These are phyloP conservation scores for Peromyscus polionotus DNA, from an alignment of 2,113 vertebrate species.

Conservation along the genomic window DNA sequence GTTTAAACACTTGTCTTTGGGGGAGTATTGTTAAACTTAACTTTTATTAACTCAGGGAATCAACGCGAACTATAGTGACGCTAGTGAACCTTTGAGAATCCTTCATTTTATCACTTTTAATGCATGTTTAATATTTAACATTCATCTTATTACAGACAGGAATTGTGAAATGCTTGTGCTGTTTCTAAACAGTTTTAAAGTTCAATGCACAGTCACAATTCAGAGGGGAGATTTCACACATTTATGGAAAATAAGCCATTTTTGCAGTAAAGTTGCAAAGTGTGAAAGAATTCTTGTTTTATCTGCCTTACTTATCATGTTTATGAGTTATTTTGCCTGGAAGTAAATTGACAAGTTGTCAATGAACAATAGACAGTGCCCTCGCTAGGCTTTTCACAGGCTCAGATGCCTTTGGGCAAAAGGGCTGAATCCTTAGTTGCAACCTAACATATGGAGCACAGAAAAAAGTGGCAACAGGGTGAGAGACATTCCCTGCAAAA, in stretches of 20 bases:
- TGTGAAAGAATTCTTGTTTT: slow-evolving; percentile 92
- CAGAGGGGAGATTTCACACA: slow-evolving; percentile 91
- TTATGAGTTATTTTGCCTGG: slow-evolving; percentile 93
- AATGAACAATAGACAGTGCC: slow-evolving; percentile 92
- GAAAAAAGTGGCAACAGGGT: slow-evolving; percentile 89
- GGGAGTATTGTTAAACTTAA: slow-evolving; percentile 79
- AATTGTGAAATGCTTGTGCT: slow-evolving; percentile 85
- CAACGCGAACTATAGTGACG: slow-evolving; percentile 78
- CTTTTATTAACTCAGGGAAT: slow-evolving; percentile 86
- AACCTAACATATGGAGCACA: slow-evolving; percentile 91
- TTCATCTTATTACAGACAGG: slow-evolving; percentile 88
- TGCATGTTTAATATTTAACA: slow-evolving; percentile 90
- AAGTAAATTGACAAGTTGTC: slow-evolving; percentile 94
- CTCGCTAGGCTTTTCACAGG: slow-evolving; percentile 95
- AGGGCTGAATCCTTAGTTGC: slow-evolving; percentile 90
- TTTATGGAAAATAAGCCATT: slow-evolving; percentile 90
- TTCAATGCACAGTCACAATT: slow-evolving; percentile 91
- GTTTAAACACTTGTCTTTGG: slow-evolving; percentile 85
- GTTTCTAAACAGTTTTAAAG: slow-evolving; percentile 89
- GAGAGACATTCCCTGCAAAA: slow-evolving; percentile 90
- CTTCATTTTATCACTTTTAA: slow-evolving; percentile 89
- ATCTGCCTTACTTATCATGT: slow-evolving; percentile 92
- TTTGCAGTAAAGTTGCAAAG: slow-evolving; percentile 92
- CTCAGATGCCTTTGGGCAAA: slow-evolving; percentile 93
- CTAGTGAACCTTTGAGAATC: slow-evolving; percentile 86